These are phyloP conservation scores for Machaerirhynchus nigripectus DNA, from an alignment of 2,113 vertebrate genomes.

Conservation along the genomic window DNA sequence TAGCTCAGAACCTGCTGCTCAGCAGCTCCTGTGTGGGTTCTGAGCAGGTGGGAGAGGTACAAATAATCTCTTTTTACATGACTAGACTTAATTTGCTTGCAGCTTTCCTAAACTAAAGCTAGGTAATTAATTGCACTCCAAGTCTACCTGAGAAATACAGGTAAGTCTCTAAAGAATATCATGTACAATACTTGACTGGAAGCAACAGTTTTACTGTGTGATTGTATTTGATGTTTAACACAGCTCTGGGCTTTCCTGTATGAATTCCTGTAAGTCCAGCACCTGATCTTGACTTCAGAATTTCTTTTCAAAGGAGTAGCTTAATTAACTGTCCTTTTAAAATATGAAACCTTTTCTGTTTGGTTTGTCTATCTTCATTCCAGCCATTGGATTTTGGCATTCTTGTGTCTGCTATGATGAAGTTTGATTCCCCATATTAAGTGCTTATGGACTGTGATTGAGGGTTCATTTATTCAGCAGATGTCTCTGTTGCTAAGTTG, in stretches of 20 bases:
- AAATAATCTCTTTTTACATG: not conserved
- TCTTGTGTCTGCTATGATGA: not conserved
- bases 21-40: not conserved
- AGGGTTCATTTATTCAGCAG: not conserved
- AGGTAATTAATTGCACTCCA: not conserved
- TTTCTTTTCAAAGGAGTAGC: not conserved
- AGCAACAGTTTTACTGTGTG: not conserved
- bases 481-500: not conserved
- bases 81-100: not conserved
- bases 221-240: not conserved
- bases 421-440: not conserved
- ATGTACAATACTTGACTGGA: not conserved
- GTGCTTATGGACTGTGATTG: not conserved
- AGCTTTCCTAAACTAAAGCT: conserved; percentile 9
- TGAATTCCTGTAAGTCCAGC: not conserved
- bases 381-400: not conserved
- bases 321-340: not conserved
- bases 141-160: not conserved
- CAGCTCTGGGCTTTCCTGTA: not conserved
- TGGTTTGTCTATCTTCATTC: not conserved
- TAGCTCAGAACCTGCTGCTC: not conserved
- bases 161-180: not conserved
- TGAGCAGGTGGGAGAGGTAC: not conserved
- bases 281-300: not conserved
- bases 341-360: not conserved